Base-by-base conservation (phyloP, 2,888 invertebrate genomes). In the Carterocephalus palaemon region DNA sequence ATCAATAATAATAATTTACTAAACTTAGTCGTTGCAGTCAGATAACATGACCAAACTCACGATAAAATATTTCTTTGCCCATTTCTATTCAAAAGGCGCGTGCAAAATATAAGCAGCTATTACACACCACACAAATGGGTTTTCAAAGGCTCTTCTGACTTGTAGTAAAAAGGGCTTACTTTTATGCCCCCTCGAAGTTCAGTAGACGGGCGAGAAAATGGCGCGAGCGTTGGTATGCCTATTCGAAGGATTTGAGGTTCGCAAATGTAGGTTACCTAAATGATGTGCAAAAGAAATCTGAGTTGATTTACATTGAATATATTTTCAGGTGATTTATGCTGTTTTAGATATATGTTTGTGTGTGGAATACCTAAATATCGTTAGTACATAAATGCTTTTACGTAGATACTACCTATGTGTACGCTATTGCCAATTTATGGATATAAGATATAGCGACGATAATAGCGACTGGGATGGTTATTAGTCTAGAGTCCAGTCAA, bases 71-170 rank as follows among this genome's bases (percentile, higher is more conserved):
- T 40, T 40, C 31, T 45, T 45, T 32, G 17, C 37, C 17, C 31
- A 34, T 36, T 45, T 37, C 32, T 9, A 24, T 31, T 31, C 34
- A 31, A 45, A 45, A 31, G 19, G 37, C 31, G 24, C 12, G 16
- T 13, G 37, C 19, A 41, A 47, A 47, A 53, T 49, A 49, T 49
- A 53, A 46, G 49, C 49, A 51, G 51, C 49, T 43, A 51, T 53
- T 48, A 53, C 47, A 40, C 45, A 33, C 33, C 42, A 48, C 45
- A 49, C 46, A 53, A 49, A 51, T 53, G 53, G 53, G 46, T 51
- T 53, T 53, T 53, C 51, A 53, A 53, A 53, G 51, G 47, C 47
- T 47, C 47, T 53, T 49, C 48, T 38, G 47, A 47, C 32, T 40
- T 37, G 51, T 48, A 51, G 48, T 49, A 53, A 49, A 48, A 41